A percentile compares a stretch with the other conserved stretches of the same genome.
These are phyloP conservation scores for Telmatochromis brichardi DNA, from an alignment of 2,113 vertebrate genomes.

Conservation along the genomic window DNA sequence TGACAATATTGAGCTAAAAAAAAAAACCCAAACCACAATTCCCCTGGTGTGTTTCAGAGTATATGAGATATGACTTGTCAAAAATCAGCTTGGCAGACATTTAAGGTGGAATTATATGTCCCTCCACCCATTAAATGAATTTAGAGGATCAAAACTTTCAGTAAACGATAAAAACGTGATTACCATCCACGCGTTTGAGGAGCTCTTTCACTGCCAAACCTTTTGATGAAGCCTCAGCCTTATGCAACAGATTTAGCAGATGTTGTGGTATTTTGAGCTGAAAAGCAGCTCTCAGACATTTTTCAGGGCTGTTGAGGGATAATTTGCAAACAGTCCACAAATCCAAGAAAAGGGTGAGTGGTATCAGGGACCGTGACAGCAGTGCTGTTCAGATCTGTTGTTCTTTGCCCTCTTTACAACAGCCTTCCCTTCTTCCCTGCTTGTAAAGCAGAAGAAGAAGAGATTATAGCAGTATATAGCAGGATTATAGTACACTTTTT, in stretches of 20 bases:
- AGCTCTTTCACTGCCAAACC: constrained; percentile 36
- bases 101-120: constrained; percentile 23
- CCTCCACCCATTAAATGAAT: constrained; percentile 32
- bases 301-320: constrained; percentile 12
- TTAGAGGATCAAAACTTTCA: constrained; percentile 53
- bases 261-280: constrained; percentile 35
- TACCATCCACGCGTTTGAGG: constrained; percentile 40
- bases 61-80: constrained; percentile 31
- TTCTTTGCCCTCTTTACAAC: not conserved
- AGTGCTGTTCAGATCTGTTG: not conserved
- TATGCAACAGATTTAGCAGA: constrained; percentile 57
- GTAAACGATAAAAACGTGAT: constrained; percentile 57
- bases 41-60: constrained; percentile 11
- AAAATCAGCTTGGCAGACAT: constrained; percentile 27
- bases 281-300: constrained; percentile 34
- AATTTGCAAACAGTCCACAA: constrained; percentile 11
- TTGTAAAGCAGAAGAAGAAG: not conserved
- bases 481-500: not conserved
- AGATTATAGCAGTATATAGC: not conserved
- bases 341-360: constrained; percentile 10
- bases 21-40: not conserved
- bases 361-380: not conserved
- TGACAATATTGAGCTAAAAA: not conserved
- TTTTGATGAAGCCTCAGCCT: constrained; percentile 53
- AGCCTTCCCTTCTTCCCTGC: not conserved